Base-by-base conservation (phyloP, 37 sponge, comb jelly and placozoan species). In the Geodia barretti region DNA sequence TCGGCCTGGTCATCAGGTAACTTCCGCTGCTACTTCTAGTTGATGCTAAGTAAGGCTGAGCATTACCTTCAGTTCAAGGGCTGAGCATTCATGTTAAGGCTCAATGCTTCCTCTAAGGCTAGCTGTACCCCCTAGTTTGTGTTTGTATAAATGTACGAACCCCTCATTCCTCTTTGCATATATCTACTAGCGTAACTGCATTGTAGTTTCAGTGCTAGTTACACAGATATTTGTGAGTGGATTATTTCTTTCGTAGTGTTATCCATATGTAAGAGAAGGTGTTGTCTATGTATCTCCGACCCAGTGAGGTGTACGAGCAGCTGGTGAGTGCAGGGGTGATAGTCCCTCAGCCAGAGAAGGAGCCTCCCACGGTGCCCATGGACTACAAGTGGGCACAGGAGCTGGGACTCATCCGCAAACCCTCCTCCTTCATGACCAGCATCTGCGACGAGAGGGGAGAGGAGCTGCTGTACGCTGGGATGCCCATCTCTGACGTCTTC, bases 331-430 rank as follows among this genome's bases (percentile, higher is more conserved):
- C 79, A 7, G 96, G 94, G 60, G 63, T 83, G 65, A 83, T 92
- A 42, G 82, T 86, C 4, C 94, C 94, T 31, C 85, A 85, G 32
- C 92, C 98, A 39, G 96, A 95, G 78, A 83, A 70, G 60, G 87
- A 86, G 41, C 98, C 98, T 2, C 96, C 96, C 23, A 82, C 88
- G 5, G 83, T 98, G 0, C 98, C 98, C 33, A 98, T 98, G 94
- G 98, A 98, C 94, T 98, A 95, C 90, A 75, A 74, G 37, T 98
- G 98, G 98, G 98, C 98, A 0, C 92, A 92, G 91, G 95, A 92
- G 81, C 89, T 95, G 0, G 98, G 98, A 0, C 89, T 97, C 39
- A 90, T 97, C 58, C 82, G 98, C 29, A 97, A 97, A 70, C 93
- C 95, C 38, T 68, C 98, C 60, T 79, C 93, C 60, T 89, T 97